These are phyloP conservation scores for Malurus splendens DNA, from an alignment of 2,797 vertebrate species.

Conservation along the genomic window DNA sequence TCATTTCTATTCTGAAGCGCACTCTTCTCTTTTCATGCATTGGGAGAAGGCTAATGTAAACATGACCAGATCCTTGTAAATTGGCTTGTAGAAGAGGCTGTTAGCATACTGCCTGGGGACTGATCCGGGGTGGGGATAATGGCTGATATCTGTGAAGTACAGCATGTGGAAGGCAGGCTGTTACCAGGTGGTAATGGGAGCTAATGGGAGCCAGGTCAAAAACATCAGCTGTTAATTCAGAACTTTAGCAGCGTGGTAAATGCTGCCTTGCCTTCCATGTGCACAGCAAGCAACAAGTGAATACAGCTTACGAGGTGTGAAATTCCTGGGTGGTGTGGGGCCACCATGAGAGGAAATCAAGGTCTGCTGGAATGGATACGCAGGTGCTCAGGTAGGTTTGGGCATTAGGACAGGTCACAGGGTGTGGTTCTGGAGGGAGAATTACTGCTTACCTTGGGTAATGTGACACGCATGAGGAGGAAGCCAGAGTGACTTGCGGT, in stretches of 20 bases:
- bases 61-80: conserved; percentile 99
- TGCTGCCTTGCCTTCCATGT: conserved; percentile 38
- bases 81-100: conserved; percentile 99
- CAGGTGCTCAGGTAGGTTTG: not conserved
- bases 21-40: conserved; percentile 95
- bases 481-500: not conserved
- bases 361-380: not conserved
- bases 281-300: conserved; percentile 64
- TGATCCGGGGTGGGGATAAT: conserved; percentile 91
- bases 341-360: not conserved
- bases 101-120: conserved; percentile 99
- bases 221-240: conserved; percentile 76
- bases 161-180: conserved; percentile 83
- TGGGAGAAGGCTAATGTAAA: conserved; percentile 99
- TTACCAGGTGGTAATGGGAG: conserved; percentile 82
- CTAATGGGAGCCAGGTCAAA: conserved; percentile 82
- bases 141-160: conserved; percentile 90
- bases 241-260: conserved; percentile 56
- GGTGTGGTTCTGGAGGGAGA: not conserved
- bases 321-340: not conserved
- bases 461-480: not conserved
- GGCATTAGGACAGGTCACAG: not conserved
- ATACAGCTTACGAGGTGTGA: conserved; percentile 14
- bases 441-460: not conserved
- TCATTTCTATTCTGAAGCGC: conserved; percentile 94